Percentiles rank a stretch among this genome's conserved stretches.
phyloP scores from a whole-genome alignment of 1,140 invertebrate species.

The Meteorus sp. region DNA sequence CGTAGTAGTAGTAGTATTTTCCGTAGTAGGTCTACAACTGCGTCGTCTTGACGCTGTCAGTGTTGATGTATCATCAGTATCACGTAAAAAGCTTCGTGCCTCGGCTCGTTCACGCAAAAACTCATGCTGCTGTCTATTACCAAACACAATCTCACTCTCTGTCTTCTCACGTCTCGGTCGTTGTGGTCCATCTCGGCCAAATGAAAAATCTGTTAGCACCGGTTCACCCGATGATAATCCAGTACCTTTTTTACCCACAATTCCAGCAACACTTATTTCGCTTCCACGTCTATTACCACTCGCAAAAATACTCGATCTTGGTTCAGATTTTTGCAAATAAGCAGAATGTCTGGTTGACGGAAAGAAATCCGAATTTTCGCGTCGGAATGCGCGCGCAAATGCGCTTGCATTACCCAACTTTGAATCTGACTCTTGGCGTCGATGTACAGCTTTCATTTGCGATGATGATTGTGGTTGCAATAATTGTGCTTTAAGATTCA shows the following conservation, averaged over 20 bases:
- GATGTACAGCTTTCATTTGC: conserved; percentile 52
- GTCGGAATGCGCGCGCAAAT: conserved; percentile 75
- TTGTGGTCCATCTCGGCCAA: conserved; percentile 62
- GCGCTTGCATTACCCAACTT: conserved; percentile 65
- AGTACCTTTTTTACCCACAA: conserved; percentile 54
- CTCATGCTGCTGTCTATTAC: conserved; percentile 60
- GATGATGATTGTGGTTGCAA: conserved; percentile 46
- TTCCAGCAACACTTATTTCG: conserved; percentile 55
- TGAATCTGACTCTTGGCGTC: conserved; percentile 68
- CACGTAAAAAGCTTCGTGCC: conserved; percentile 47
- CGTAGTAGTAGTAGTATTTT: conserved; percentile 34
- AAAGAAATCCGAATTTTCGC: conserved; percentile 81
- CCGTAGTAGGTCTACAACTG: conserved; percentile 57
- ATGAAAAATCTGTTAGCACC: conserved; percentile 71
- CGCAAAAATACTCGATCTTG: conserved; percentile 59
- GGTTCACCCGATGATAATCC: conserved; percentile 63
- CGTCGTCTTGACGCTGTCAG: conserved; percentile 57
- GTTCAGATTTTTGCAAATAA: conserved; percentile 63
- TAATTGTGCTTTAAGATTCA: conserved; percentile 16
- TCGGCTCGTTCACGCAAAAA: conserved; percentile 52
- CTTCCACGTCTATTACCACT: conserved; percentile 70
- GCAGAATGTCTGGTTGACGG: conserved; percentile 77
- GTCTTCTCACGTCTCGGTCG: conserved; percentile 80
- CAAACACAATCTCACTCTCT: conserved; percentile 79
- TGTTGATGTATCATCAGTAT: conserved; percentile 44